Conservation (phyloP, 2,888 invertebrate genomes). For the Pammene fasciana region DNA sequence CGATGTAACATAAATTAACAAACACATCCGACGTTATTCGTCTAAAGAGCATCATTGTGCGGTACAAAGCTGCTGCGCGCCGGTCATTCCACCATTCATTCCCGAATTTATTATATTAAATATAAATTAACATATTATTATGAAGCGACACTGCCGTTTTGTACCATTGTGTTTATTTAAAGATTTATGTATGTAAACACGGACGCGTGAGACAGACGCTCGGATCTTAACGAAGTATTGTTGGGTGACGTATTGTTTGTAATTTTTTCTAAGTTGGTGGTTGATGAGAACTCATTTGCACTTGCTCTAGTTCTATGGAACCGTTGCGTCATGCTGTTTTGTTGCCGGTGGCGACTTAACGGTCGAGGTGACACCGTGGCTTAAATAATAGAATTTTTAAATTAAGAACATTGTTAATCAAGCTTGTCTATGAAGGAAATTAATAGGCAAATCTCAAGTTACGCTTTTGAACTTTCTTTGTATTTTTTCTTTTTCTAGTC, state of each 20-base stretch:
- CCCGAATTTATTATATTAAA: conserved; percentile 44
- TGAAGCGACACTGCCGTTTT: conserved; percentile 40
- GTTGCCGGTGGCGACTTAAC: conserved; percentile 23
- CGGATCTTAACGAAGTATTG: conserved; percentile 42
- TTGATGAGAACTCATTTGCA: conserved; percentile 41
- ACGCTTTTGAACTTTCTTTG: conserved; percentile 10
- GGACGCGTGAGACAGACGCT: conserved; percentile 41
- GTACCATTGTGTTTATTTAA: conserved; percentile 41
- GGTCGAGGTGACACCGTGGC: conserved; percentile 35
- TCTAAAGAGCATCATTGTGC: conserved; percentile 14
- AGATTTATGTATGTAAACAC: conserved; percentile 43
- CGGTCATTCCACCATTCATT: conserved; percentile 40
- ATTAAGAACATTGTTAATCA: conserved; percentile 35
- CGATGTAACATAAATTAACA: neutral
- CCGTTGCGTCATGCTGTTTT: conserved; percentile 25
- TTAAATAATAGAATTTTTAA: conserved; percentile 24
- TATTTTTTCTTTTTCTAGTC: conserved; percentile 10
- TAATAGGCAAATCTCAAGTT: conserved; percentile 27
- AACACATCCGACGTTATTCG: neutral
- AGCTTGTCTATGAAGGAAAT: conserved; percentile 25
- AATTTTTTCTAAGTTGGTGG: conserved; percentile 41
- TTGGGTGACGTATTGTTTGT: conserved; percentile 41
- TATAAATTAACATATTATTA: conserved; percentile 44
- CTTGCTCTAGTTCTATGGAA: conserved; percentile 41
- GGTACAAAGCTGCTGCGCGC: conserved; percentile 30